phyloP scores from a whole-genome alignment of 2,888 invertebrate genomes.

The Epiblema foenella region DNA sequence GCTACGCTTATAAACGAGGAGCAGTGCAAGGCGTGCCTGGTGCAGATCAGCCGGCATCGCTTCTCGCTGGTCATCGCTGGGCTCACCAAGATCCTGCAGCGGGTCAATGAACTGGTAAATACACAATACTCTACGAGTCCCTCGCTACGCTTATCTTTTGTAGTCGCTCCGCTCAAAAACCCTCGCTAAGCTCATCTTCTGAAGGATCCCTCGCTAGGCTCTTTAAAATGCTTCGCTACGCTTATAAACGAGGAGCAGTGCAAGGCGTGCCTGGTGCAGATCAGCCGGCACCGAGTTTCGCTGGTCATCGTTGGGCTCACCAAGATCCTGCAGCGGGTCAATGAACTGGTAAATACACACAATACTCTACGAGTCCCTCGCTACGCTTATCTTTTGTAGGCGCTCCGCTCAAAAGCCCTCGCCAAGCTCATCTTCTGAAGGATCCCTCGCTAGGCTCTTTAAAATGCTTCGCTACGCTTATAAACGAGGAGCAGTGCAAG shows the following conservation, averaged over 20 bases:
- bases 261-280: conserved; percentile 97
- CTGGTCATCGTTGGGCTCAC: conserved; percentile 97
- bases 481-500: conserved; percentile 98
- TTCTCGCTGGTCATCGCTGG: conserved; percentile 98
- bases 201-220: not conserved
- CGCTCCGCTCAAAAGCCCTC: too few species aligned
- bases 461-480: too few species aligned
- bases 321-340: conserved; percentile 96
- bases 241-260: conserved; percentile 98
- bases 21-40: conserved; percentile 97
- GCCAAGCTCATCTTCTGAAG: too few species aligned
- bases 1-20: conserved; percentile 97
- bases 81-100: conserved; percentile 96
- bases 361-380: not conserved
- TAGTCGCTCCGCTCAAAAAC: too few species aligned
- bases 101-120: conserved; percentile 92
- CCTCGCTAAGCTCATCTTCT: too few species aligned
- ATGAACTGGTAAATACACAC: conserved; percentile 88
- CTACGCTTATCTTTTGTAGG: not conserved
- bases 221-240: too few species aligned
- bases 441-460: not conserved
- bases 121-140: not conserved
- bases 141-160: not conserved
- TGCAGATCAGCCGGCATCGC: conserved; percentile 96
- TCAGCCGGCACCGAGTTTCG: conserved; percentile 96